Percentiles rank a stretch among this genome's conserved stretches.
Evolutionary conservation across 2,888 invertebrate genomes (phyloP).

Genomic region (Marasmarcha lunaedactyla): DNA sequence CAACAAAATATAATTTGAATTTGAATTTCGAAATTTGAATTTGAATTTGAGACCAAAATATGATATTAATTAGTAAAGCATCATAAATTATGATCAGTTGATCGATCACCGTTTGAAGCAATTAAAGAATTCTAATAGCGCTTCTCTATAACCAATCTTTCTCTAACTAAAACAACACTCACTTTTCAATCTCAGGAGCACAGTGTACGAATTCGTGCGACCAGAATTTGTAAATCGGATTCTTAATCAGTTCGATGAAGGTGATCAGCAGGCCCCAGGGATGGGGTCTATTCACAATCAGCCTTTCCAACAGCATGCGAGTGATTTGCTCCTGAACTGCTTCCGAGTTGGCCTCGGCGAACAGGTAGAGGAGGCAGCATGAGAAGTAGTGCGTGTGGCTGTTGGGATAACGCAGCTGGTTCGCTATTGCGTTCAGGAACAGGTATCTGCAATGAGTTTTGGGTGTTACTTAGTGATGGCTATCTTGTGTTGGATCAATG

Average conservation of each 20-base stretch:
- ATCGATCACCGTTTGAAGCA: too few relatives aligned
- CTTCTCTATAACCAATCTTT: too few relatives aligned
- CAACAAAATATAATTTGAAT: too few relatives aligned
- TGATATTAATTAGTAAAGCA: too few relatives aligned
- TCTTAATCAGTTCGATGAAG: constrained; percentile 98
- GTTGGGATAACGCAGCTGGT: constrained; percentile 98
- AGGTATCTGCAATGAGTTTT: constrained; percentile 77
- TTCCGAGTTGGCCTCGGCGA: constrained; percentile 97
- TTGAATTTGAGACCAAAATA: too few relatives aligned
- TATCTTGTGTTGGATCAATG: too few relatives aligned
- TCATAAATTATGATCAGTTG: too few relatives aligned
- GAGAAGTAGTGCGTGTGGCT: constrained; percentile 99
- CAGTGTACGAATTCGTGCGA: constrained; percentile 99
- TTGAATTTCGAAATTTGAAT: too few relatives aligned
- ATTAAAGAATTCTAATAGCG: too few relatives aligned
- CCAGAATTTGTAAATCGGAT: constrained; percentile 99
- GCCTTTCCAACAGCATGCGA: constrained; percentile 92
- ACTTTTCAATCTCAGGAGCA: constrained; percentile 99
- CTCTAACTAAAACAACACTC: too few relatives aligned
- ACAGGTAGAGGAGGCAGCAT: constrained; percentile 95
- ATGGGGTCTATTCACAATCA: constrained; percentile 98
- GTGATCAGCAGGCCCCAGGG: constrained; percentile 99
- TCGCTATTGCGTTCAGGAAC: constrained; percentile 98
- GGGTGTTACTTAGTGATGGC: neutral
- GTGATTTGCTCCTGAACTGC: constrained; percentile 99